These are phyloP conservation scores for Coreoperca whiteheadi DNA, from an alignment of 2,113 vertebrate genomes.

Conservation along the genomic window DNA sequence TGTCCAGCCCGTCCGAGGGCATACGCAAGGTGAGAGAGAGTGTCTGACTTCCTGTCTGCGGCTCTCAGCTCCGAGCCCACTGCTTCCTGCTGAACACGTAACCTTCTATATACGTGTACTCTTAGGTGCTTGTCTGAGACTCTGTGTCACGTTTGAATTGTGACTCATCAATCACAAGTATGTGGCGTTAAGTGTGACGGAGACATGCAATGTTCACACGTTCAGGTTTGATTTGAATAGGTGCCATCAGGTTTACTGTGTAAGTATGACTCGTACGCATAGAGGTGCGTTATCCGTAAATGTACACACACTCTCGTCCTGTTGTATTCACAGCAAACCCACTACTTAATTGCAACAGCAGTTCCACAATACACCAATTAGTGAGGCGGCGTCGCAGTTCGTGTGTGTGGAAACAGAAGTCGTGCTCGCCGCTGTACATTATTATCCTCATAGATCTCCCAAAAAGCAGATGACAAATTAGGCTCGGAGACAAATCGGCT, in stretches of 20 bases:
- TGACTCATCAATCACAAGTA: no score
- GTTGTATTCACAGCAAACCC: constrained; percentile 33
- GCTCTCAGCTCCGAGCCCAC: no score
- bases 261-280: not conserved
- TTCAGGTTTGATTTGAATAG: no score
- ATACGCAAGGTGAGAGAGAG: constrained; percentile 90
- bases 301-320: not conserved
- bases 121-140: no score
- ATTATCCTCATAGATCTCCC: constrained; percentile 53
- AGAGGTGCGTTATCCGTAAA: not conserved
- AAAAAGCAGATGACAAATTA: constrained; percentile 60
- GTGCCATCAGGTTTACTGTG: not conserved
- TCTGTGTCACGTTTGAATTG: no score
- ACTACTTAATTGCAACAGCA: constrained; percentile 45
- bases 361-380: constrained; percentile 49
- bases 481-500: constrained; percentile 43
- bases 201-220: no score
- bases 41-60: not conserved
- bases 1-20: constrained; percentile 94
- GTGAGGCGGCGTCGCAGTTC: not conserved
- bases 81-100: no score
- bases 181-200: no score
- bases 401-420: constrained; percentile 20
- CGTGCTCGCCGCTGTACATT: not conserved
- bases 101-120: no score